Base-by-base conservation (phyloP, 1,140 invertebrate species). In the Pectinophora gossypiella region DNA sequence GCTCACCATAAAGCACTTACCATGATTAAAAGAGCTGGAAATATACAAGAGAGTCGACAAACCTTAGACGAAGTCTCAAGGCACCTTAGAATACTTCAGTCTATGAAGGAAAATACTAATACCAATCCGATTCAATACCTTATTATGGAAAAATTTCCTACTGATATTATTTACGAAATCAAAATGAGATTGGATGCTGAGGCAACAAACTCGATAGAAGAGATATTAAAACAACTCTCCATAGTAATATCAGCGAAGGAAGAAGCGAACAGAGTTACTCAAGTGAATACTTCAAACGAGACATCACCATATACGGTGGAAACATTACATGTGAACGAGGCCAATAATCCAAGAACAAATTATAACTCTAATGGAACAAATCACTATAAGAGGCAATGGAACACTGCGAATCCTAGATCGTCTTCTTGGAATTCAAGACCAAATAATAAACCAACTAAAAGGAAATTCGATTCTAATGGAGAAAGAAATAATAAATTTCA, bases 91-190 rank as follows among this genome's bases (percentile, higher is more conserved):
- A n/a, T n/a, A n/a, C n/a, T n/a, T n/a, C n/a, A n/a, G n/a, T n/a
- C n/a, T n/a, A n/a, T n/a, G n/a, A n/a, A n/a, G n/a, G n/a, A n/a
- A n/a, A n/a, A n/a, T n/a, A n/a, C n/a, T n/a, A n/a, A n/a, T n/a
- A n/a, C n/a, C n/a, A n/a, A n/a, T n/a, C n/a, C n/a, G n/a, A n/a
- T n/a, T n/a, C n/a, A n/a, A n/a, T n/a, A n/a, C n/a, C n/a, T n/a
- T n/a, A n/a, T n/a, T n/a, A n/a, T 23, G 10, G 22, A 23, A 23
- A 23, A 23, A 23, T 23, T 23, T 35, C 48, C 22, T 42, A 38
- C 42, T n/a, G 40, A 51, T 7, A 3, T 51, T 10, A 43, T 51
- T 15, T 51, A 51, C 12, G 36, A 51, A 42, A 19, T 49, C 15
- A 48, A 49, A 38, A 19, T 49, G 7, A 49, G 27, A 35, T 7